A percentile compares a stretch with the other conserved stretches of the same genome.
Evolutionary conservation across 2,888 invertebrate species (phyloP).

Genomic region (Eristalis arbustorum): DNA sequence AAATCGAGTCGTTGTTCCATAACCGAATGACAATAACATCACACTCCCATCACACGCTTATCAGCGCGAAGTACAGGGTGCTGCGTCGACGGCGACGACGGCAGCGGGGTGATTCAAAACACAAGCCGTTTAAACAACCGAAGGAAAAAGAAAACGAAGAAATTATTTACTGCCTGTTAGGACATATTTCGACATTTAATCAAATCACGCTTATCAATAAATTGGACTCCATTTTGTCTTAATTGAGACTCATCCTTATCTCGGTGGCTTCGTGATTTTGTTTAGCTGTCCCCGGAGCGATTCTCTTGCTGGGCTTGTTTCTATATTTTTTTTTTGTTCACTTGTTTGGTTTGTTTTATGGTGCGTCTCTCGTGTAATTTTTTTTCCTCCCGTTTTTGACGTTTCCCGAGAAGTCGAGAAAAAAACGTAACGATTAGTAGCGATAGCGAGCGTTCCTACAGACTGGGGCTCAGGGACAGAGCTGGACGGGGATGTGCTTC

Average conservation of each 20-base stretch:
- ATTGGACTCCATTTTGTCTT: slow-evolving; percentile 43
- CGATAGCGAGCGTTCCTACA: background rate
- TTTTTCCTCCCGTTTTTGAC: background rate
- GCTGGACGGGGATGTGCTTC: background rate
- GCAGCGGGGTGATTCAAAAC: background rate
- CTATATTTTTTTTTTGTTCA: background rate
- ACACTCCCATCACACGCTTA: background rate
- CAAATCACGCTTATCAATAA: slow-evolving; percentile 28
- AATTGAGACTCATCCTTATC: slow-evolving; percentile 32
- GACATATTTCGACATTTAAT: slow-evolving; percentile 40
- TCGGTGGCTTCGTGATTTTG: background rate
- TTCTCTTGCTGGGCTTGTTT: background rate
- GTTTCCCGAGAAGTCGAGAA: background rate
- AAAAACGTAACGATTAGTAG: background rate
- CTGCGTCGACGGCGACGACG: background rate
- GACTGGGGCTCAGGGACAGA: background rate
- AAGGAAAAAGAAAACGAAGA: slow-evolving; percentile 1
- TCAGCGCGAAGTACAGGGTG: background rate
- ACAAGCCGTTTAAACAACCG: background rate
- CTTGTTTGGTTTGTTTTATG: background rate
- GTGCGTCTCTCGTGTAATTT: background rate
- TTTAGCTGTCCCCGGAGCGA: background rate
- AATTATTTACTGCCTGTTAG: slow-evolving; percentile 21
- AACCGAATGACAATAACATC: slow-evolving; percentile 8
- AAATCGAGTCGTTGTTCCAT: slow-evolving; percentile 1